Conservation (phyloP, 2,888 invertebrate genomes). For the Neocrepidodera transversa region DNA sequence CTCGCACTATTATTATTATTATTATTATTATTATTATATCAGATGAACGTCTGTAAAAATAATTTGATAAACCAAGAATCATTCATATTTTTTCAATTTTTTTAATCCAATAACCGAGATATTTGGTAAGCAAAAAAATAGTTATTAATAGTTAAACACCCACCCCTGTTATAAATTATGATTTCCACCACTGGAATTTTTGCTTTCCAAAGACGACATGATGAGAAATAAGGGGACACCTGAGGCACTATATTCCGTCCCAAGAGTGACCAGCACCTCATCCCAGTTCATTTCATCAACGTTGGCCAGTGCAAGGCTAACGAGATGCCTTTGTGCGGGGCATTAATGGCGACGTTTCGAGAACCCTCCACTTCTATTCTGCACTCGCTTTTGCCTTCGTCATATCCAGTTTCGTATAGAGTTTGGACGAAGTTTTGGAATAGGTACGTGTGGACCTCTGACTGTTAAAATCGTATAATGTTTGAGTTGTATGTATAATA, state of each 20-base stretch:
- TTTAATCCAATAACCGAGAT: no score
- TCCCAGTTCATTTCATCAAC: conserved; percentile 47
- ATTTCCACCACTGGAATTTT: background rate
- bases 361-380: background rate
- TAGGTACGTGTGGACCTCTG: background rate
- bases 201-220: conserved; percentile 42
- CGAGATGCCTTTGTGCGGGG: background rate
- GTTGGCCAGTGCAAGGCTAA: background rate
- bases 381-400: background rate
- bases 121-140: no score
- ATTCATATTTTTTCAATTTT: no score
- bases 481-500: no score
- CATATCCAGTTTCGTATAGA: background rate
- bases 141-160: no score
- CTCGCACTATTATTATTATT: no score
- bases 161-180: no score
- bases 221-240: conserved; percentile 56
- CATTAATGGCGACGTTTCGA: background rate
- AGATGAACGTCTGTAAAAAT: no score
- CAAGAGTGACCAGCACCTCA: conserved; percentile 55
- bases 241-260: conserved; percentile 53
- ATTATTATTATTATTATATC: no score
- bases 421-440: background rate
- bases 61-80: no score
- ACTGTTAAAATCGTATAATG: no score